phyloP scores from a whole-genome alignment of 2,797 vertebrate species.

The Thaleichthys pacificus region DNA sequence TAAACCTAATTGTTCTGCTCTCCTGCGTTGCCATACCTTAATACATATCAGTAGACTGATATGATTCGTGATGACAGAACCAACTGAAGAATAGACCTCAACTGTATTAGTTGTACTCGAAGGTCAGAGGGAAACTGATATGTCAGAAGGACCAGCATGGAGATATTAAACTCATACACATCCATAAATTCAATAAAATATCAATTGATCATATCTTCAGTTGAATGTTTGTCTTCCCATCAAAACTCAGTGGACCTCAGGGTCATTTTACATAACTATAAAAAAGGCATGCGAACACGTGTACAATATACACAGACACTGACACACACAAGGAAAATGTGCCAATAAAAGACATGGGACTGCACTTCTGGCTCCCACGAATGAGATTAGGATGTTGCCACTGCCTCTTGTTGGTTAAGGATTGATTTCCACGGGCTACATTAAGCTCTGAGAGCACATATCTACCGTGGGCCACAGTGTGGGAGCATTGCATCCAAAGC shows the following conservation, averaged over 20 bases:
- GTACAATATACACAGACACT: not conserved
- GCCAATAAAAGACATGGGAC: slow-evolving; percentile 21
- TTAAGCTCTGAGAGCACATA: slow-evolving; percentile 21
- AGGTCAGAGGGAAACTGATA: slow-evolving; percentile 25
- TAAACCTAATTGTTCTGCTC: too few relatives aligned
- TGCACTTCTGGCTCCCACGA: slow-evolving; percentile 18
- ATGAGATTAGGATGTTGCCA: slow-evolving; percentile 20
- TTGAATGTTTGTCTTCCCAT: slow-evolving; percentile 12
- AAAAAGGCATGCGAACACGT: slow-evolving; percentile 9
- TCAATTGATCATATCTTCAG: slow-evolving; percentile 13
- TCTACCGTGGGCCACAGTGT: slow-evolving; percentile 19
- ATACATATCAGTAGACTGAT: slow-evolving; percentile 8
- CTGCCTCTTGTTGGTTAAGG: slow-evolving; percentile 7
- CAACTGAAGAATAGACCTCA: slow-evolving; percentile 13
- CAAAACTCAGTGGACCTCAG: not conserved
- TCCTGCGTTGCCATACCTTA: not conserved
- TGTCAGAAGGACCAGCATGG: slow-evolving; percentile 19
- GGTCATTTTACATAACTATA: slow-evolving; percentile 7
- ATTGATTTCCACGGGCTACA: slow-evolving; percentile 7
- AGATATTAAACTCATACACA: slow-evolving; percentile 15
- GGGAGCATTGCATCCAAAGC: slow-evolving; percentile 9
- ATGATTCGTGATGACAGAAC: slow-evolving; percentile 8
- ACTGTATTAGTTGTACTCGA: not conserved
- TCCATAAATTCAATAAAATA: slow-evolving; percentile 20
- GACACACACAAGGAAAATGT: not conserved